Base-by-base conservation (phyloP, 2,888 invertebrate genomes). In the Noctua fimbriata region DNA sequence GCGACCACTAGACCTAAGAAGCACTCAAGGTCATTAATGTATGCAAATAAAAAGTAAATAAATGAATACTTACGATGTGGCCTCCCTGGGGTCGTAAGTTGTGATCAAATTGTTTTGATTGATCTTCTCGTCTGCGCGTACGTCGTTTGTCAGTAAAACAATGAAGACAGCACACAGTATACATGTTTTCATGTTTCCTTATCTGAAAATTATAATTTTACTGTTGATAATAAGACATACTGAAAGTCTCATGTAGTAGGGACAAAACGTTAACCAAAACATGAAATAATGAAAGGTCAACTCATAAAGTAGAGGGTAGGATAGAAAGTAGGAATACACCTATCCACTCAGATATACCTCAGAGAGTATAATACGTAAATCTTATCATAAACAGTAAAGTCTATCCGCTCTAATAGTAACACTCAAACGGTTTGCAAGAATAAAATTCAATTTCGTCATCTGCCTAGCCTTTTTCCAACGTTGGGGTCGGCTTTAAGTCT, bases 161-260 rank as follows among this genome's bases (percentile, higher is more conserved):
- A 69, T 12, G 63, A 86, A 55, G 2, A 83, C 5, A 44, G 66
- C 49, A 58, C 63, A 75, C 21, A 74, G 21, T 24, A 83, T n/a
- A 55, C 67, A 80, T 63, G 14, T 71, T 71, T 44, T 87, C 88
- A 88, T 88, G 16, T 73, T 82, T 72, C 6, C 2, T 24, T 66
- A 32, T 5, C 88, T 86, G 82, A 10, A 88, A 88, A 66, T 21
- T 2, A 58, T n/a, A 69, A 58, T 63, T 41, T 36, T 47, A 9
- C 4, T 32, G 0, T 60, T 78, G 10, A 72, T 32, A 70, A 18
- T 36, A 24, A 21, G 21, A 18, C 28, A 28, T 44, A 44, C 1
- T n/a, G 14, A n/a, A n/a, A 14, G 14, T 14, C 58, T 1, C 14
- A n/a, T 14, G 58, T 14, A 14, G n/a, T 14, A 55, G 41, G 55